A percentile compares a stretch with the other conserved stretches of the same genome.
Evolutionary conservation across 2,888 invertebrate genomes (phyloP).

Genomic region (Drosophila percnosoma): DNA sequence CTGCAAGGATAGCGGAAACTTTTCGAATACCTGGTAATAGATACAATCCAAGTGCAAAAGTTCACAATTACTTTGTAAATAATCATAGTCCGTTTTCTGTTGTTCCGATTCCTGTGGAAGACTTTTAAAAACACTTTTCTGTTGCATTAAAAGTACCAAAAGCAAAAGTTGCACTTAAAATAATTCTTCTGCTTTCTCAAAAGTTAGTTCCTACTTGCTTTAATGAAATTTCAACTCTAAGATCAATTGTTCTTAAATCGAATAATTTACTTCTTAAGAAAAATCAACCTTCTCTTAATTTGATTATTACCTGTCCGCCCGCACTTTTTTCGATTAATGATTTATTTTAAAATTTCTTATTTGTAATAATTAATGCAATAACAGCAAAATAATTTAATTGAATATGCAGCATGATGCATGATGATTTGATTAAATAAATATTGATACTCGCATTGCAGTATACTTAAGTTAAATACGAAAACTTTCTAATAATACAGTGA

Average conservation of each 20-base stretch:
- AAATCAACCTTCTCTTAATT: neutral
- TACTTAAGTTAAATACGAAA: neutral
- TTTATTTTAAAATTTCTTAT: neutral
- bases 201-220: neutral
- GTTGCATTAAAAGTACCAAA: neutral
- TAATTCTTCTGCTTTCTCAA: neutral
- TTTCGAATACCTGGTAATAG: neutral
- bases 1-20: constrained; percentile 1
- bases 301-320: neutral
- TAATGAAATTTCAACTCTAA: neutral
- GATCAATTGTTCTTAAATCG: neutral
- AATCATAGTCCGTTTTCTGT: neutral
- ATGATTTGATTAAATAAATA: neutral
- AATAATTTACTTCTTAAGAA: neutral
- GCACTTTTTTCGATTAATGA: neutral
- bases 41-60: neutral
- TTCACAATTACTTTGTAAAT: neutral
- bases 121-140: neutral
- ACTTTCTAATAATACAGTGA: neutral
- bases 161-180: neutral
- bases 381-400: neutral
- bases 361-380: neutral
- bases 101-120: neutral
- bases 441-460: neutral
- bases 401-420: neutral